Percentiles rank a stretch among this genome's conserved stretches.
Conservation (phyloP, 2,888 invertebrate genomes). For the Odontothrips loti region DNA sequence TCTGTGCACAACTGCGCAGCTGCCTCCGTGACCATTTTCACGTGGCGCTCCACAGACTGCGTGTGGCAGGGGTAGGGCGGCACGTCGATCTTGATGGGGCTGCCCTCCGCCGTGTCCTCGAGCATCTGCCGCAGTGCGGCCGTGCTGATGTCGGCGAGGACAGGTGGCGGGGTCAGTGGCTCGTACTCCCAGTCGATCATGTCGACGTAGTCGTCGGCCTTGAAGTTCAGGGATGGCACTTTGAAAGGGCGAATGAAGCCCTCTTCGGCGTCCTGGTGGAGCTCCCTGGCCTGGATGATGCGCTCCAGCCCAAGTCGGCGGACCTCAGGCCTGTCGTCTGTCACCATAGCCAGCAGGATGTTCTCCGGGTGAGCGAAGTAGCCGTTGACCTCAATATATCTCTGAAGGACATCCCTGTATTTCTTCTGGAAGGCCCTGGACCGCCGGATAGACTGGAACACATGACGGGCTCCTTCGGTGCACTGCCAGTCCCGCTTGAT, state of each 20-base stretch:
- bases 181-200: constrained; percentile 31
- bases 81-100: not conserved
- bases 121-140: not conserved
- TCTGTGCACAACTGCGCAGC: constrained; percentile 24
- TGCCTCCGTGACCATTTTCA: constrained; percentile 33
- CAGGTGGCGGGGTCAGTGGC: constrained; percentile 27
- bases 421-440: constrained; percentile 33
- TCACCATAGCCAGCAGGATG: constrained; percentile 34
- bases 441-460: constrained; percentile 33
- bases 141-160: constrained; percentile 30
- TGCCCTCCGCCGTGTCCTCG: too few relatives aligned
- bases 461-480: constrained; percentile 35
- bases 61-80: constrained; percentile 35
- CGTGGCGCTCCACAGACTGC: constrained; percentile 35
- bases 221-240: constrained; percentile 30
- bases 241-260: constrained; percentile 14
- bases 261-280: constrained; percentile 29
- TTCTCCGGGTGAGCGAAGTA: constrained; percentile 37
- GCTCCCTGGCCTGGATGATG: constrained; percentile 32
- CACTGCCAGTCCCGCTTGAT: constrained; percentile 35
- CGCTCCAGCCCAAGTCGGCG: constrained; percentile 30
- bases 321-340: constrained; percentile 31
- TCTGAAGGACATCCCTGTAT: constrained; percentile 37
- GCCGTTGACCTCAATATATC: constrained; percentile 37
- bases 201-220: constrained; percentile 29